A percentile compares a stretch with the other conserved stretches of the same genome.
These are phyloP conservation scores for Calameuta idolon DNA, from an alignment of 2,888 invertebrate genomes.

Conservation along the genomic window DNA sequence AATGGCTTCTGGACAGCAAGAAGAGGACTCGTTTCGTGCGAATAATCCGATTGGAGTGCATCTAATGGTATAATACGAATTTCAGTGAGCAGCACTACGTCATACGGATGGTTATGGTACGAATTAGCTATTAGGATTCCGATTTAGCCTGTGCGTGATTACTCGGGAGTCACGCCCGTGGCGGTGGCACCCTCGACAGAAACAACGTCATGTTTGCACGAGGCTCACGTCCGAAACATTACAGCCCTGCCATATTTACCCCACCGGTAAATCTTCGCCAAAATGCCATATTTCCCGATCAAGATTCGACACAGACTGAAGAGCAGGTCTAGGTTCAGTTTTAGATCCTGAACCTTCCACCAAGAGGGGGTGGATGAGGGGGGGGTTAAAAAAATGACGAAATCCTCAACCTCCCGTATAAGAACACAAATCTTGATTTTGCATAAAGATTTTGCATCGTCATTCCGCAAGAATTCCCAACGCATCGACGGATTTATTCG, in stretches of 20 bases:
- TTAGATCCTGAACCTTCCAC: neutral
- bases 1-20: neutral
- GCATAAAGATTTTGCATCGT: neutral
- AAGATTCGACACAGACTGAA: neutral
- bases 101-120: neutral
- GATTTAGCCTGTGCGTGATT: slow-evolving; percentile 24
- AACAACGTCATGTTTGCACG: slow-evolving; percentile 26
- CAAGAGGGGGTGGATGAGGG: neutral
- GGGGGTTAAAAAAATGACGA: neutral
- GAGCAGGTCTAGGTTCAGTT: neutral
- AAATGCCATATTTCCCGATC: neutral
- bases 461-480: neutral
- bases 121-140: slow-evolving; percentile 2
- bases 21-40: neutral
- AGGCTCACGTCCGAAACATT: slow-evolving; percentile 36
- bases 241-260: slow-evolving; percentile 7
- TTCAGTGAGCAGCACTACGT: neutral
- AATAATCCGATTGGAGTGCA: neutral
- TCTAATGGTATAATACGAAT: neutral
- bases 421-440: neutral
- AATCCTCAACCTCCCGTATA: neutral
- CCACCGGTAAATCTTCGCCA: slow-evolving; percentile 4
- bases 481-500: slow-evolving; percentile 14
- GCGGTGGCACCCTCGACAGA: slow-evolving; percentile 21
- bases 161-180: slow-evolving; percentile 25